phyloP scores from a whole-genome alignment of 2,797 vertebrate species.

The Mareca penelope region DNA sequence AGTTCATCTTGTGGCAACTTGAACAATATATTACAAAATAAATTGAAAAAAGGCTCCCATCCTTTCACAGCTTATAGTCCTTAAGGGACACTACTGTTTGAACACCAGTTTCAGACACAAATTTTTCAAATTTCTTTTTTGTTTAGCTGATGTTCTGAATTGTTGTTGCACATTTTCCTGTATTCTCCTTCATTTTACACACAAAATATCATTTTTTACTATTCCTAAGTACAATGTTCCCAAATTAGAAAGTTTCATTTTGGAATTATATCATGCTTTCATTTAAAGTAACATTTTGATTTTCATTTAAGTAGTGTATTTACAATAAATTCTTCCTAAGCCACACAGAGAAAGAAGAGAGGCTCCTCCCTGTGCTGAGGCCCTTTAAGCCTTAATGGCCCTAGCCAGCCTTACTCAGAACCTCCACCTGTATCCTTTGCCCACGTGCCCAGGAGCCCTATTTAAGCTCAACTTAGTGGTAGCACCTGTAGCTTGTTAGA shows the following conservation, averaged over 20 bases:
- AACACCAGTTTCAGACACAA: not conserved
- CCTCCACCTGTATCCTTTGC: not conserved
- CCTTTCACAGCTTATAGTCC: not conserved
- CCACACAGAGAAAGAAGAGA: not conserved
- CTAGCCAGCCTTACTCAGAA: not conserved
- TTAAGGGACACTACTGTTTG: not conserved
- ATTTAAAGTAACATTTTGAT: not conserved
- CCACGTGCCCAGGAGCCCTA: not conserved
- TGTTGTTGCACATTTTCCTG: not conserved
- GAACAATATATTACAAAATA: not conserved
- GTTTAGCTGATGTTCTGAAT: not conserved
- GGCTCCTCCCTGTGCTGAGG: not conserved
- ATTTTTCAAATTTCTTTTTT: not conserved
- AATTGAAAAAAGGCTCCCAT: not conserved
- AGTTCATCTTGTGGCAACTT: not conserved
- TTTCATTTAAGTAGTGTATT: not conserved
- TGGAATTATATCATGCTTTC: not conserved
- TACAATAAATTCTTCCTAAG: not conserved
- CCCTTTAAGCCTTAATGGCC: not conserved
- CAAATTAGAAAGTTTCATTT: not conserved
- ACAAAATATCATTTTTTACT: not conserved
- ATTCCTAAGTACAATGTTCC: not conserved
- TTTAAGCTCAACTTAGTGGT: not conserved
- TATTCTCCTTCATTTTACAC: not conserved
- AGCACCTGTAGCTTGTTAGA: not conserved